phyloP scores from a whole-genome alignment of 1,140 invertebrate genomes.

The Eriocheir sinensis region DNA sequence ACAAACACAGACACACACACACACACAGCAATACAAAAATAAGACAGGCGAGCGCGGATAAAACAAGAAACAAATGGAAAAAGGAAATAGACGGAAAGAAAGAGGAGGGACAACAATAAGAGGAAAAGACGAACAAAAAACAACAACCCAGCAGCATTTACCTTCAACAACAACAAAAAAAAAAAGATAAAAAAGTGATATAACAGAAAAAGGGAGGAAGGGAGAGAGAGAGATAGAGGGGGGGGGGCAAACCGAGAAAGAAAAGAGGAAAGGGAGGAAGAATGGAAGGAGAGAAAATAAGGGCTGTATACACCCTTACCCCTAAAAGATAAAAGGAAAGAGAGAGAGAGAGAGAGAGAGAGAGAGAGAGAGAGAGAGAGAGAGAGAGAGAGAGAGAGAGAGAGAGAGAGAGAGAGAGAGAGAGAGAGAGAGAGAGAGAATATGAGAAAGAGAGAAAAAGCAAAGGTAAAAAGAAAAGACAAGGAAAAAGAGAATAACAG shows the following conservation, averaged over 20 bases:
- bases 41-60: no score
- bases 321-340: not conserved
- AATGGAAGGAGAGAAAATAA: not conserved
- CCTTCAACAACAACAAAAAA: not conserved
- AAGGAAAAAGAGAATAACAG: not conserved
- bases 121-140: not conserved
- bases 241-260: not conserved
- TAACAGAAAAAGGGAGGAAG: not conserved
- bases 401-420: not conserved
- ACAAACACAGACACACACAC: no score
- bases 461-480: no score
- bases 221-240: not conserved
- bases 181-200: not conserved
- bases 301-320: no score
- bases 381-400: not conserved
- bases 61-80: no score
- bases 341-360: not conserved
- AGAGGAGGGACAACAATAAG: no score
- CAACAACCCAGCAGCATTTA: not conserved
- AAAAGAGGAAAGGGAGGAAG: not conserved
- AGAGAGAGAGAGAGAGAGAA: no score
- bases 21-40: no score
- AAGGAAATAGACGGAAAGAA: no score
- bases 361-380: not conserved
- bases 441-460: no score